Conservation (phyloP, 2,113 vertebrate genomes). For the Oryzias celebensis region DNA sequence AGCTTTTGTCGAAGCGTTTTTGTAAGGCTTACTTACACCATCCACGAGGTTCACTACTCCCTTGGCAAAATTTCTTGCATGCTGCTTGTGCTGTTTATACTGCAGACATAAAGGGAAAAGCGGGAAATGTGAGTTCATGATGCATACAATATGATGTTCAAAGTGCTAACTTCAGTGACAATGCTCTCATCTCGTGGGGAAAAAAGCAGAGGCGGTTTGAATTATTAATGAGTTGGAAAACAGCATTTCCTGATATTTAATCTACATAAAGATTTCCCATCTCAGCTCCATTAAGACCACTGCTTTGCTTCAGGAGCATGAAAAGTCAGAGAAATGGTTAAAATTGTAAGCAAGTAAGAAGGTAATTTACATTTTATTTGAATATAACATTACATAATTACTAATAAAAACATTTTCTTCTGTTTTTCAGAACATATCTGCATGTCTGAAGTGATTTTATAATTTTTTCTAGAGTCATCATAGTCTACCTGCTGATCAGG, state of each 20-base stretch:
- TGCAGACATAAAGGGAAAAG: slow-evolving; percentile 61
- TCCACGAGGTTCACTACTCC: slow-evolving; percentile 97
- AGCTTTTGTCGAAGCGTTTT: neutral
- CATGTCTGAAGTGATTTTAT: too few species aligned
- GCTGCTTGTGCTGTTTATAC: slow-evolving; percentile 87
- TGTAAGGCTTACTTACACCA: slow-evolving; percentile 84
- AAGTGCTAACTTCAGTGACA: neutral
- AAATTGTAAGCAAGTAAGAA: too few species aligned
- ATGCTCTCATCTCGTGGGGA: slow-evolving; percentile 46
- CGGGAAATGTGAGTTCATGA: slow-evolving; percentile 5
- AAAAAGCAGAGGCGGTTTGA: slow-evolving; percentile 6
- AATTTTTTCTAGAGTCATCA: too few species aligned
- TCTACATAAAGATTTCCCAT: slow-evolving; percentile 2
- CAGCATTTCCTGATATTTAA: slow-evolving; percentile 18
- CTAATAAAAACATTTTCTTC: too few species aligned
- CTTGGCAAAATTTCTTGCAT: slow-evolving; percentile 92
- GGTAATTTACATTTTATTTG: too few species aligned
- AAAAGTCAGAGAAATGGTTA: neutral
- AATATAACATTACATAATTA: too few species aligned
- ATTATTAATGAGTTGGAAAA: slow-evolving; percentile 17
- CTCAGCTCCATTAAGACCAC: neutral
- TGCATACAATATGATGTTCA: slow-evolving; percentile 1
- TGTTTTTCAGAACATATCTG: too few species aligned
- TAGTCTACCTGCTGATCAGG: too few species aligned
- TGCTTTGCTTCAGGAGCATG: slow-evolving; percentile 1